A percentile compares a stretch with the other conserved stretches of the same genome.
phyloP scores from a whole-genome alignment of 2,797 vertebrate species.

The Chelidonichthys spinosus region DNA sequence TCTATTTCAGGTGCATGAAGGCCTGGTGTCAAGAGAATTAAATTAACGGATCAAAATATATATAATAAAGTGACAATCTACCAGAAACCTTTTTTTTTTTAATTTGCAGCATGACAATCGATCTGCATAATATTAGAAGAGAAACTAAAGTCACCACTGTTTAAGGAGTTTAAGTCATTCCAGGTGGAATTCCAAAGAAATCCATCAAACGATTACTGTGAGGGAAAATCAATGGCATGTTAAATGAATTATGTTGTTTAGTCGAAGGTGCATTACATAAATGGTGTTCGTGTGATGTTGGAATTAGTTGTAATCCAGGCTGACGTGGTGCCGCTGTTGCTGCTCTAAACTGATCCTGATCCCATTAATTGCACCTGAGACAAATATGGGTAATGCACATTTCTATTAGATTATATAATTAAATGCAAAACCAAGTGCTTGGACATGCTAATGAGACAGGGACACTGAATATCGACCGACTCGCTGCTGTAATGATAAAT shows the following conservation, averaged over 20 bases:
- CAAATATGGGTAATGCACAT: conserved; percentile 36
- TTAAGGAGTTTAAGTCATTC: conserved; percentile 30
- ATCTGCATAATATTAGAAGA: conserved; percentile 19
- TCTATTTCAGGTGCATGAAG: conserved; percentile 9
- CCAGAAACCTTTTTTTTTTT: conserved; percentile 19
- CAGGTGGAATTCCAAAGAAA: conserved; percentile 52
- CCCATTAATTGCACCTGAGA: conserved; percentile 58
- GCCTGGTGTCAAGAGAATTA: conserved; percentile 9
- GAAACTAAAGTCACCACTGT: conserved; percentile 11
- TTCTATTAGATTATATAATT: conserved; percentile 9
- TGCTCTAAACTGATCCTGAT: conserved; percentile 52
- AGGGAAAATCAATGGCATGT: conserved; percentile 73
- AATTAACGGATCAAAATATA: conserved; percentile 24
- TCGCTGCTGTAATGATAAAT: conserved; percentile 6
- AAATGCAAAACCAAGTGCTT: conserved; percentile 21
- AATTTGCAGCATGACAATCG: conserved; percentile 12
- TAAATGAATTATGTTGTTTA: conserved; percentile 75
- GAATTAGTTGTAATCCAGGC: conserved; percentile 72
- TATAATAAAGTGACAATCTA: conserved; percentile 33
- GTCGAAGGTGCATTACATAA: conserved; percentile 71
- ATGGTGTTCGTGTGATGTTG: conserved; percentile 60
- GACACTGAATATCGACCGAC: neutral
- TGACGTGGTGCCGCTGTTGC: conserved; percentile 51
- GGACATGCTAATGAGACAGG: conserved; percentile 9
- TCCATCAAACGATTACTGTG: conserved; percentile 69